Evolutionary conservation across 2,888 invertebrate genomes (phyloP), one percentile per base, ranked within the genome.

Genomic region (Molorchus minor): DNA sequence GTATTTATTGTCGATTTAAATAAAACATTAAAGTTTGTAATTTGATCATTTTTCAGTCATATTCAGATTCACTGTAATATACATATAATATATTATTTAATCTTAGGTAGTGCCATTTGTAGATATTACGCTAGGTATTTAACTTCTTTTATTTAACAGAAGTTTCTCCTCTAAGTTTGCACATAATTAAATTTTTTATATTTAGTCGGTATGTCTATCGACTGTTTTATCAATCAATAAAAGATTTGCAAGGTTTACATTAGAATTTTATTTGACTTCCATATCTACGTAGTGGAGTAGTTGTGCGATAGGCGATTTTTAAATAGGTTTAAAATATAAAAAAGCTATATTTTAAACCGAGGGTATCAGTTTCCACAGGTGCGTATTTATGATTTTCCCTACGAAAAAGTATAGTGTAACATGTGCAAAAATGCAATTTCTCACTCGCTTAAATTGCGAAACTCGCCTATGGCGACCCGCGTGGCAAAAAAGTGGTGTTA

Each of bases 141-240:
- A 61, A 60, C 68, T 72, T 70, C 57, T 63, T 70, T 73, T 66
- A 66, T 64, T 67, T 69, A 64, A 71, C 65, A 71, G 62, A 63
- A 46, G 16, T 33, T 62, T 62, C 60, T 69, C 62, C 46, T 69
- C 68, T 75, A 69, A 65, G 72, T 74, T 75, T 72, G 74, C 74
- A 75, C 72, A 75, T 72, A 75, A 64, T 71, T 71, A 59, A 75
- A 70, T 73, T 74, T 75, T 76, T 75, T 76, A 76, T 76, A 76
- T 72, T 75, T 72, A 61, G 73, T 72, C 71, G 71, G 68, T 70
- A 65, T 61, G 59, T 55, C 25, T 69, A 70, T 68, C 70, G 73
- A 71, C 73, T 65, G 61, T 67, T 68, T 68, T 65, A 68, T 63
- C 58, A 58, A 62, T 54, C 64, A 69, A 68, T 70, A 70, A 70